phyloP scores from a whole-genome alignment of 2,888 invertebrate genomes.

The Dasysyrphus tricinctus region DNA sequence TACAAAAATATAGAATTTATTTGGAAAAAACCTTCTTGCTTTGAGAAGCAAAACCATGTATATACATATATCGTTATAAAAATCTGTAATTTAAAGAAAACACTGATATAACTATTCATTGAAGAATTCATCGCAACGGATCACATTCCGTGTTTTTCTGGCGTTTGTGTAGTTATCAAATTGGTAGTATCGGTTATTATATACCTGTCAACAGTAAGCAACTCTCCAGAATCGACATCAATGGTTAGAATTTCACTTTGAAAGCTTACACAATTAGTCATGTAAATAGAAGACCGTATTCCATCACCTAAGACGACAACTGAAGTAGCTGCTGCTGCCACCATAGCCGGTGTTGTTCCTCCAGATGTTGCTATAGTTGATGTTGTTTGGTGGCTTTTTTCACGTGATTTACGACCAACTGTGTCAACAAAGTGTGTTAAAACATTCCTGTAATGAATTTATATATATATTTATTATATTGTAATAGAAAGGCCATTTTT shows the following conservation, averaged over 20 bases:
- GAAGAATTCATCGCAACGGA: too few relatives aligned
- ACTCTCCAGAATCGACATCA: slow-evolving; percentile 68
- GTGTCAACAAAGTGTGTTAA: slow-evolving; percentile 58
- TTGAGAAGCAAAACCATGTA: too few relatives aligned
- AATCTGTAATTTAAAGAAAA: too few relatives aligned
- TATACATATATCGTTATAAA: too few relatives aligned
- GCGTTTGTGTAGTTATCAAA: too few relatives aligned
- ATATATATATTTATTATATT: not conserved
- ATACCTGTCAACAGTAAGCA: slow-evolving; percentile 68
- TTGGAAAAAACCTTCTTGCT: too few relatives aligned
- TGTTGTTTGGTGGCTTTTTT: slow-evolving; percentile 44
- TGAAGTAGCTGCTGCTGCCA: slow-evolving; percentile 45
- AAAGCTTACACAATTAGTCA: slow-evolving; percentile 68
- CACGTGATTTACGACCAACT: slow-evolving; percentile 58
- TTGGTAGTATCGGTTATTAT: not conserved
- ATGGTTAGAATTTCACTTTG: slow-evolving; percentile 70
- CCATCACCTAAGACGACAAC: slow-evolving; percentile 55
- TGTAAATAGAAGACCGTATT: slow-evolving; percentile 58
- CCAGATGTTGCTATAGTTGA: slow-evolving; percentile 23
- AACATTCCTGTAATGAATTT: slow-evolving; percentile 57
- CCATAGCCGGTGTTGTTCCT: slow-evolving; percentile 44
- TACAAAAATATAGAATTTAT: too few relatives aligned
- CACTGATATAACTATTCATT: too few relatives aligned
- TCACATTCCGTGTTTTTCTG: too few relatives aligned
- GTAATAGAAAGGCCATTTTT: not conserved